Evolutionary conservation across 2,797 vertebrate genomes (phyloP).

Genomic region (Urophycis tenuis): DNA sequence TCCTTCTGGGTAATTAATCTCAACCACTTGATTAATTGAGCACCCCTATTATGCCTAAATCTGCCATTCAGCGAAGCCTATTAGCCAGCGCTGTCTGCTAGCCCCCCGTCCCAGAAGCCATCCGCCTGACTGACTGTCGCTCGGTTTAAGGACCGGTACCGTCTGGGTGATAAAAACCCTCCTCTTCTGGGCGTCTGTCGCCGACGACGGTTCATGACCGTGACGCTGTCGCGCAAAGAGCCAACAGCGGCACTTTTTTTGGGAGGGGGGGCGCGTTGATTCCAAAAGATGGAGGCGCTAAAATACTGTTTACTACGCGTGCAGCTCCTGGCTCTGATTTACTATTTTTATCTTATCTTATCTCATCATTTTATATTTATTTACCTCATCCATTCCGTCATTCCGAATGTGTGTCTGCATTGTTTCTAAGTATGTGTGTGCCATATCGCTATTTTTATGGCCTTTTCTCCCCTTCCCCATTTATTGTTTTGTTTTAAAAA

Average conservation of each 20-base stretch:
- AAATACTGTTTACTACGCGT: no score
- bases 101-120: neutral
- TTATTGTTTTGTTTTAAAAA: no score
- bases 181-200: neutral
- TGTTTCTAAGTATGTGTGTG: no score
- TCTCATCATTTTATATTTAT: no score
- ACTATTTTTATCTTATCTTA: no score
- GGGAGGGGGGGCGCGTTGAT: no score
- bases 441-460: no score
- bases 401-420: no score
- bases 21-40: neutral
- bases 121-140: constrained; percentile 22
- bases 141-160: neutral
- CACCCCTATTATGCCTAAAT: constrained; percentile 10
- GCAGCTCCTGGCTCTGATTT: no score
- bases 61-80: constrained; percentile 6
- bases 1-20: constrained; percentile 8
- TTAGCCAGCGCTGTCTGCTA: neutral
- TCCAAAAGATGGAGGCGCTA: neutral
- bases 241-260: neutral
- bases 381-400: no score
- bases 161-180: neutral
- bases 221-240: neutral
- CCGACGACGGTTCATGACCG: no score
- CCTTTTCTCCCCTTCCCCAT: no score